Base-by-base conservation (phyloP, 2,797 vertebrate genomes). In the Okamejei kenojei region DNA sequence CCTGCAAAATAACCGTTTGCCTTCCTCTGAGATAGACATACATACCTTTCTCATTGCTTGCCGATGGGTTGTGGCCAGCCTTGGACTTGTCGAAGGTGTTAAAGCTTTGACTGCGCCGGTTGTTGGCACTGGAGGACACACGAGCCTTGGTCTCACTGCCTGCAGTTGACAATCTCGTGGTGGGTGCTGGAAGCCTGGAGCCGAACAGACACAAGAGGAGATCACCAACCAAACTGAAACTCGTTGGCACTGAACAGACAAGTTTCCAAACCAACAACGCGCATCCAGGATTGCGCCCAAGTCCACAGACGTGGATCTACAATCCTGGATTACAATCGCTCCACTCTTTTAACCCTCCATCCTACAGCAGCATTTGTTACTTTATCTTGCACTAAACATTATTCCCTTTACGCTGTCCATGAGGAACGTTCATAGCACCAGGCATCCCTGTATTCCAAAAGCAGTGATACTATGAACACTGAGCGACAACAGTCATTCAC, bases 71-170 rank as follows among this genome's bases (percentile, higher is more conserved):
- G 95, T 95, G 95, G 26, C 95, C 96, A 82, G 96, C 97, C 96
- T 98, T 99, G 93, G 97, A 97, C 96, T 99, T 99, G 95, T 99
- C 98, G 0, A 96, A 96, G 94, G 96, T 97, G 95, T 97, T 98
- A 96, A 99, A 98, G 96, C 97, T 98, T 97, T 98, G 99, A 95
- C 99, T 99, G 94, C 98, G 98, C 45, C 98, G 96, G 95, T 98
- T 99, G 95, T 97, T 98, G 94, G 97, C 96, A 94, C 96, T 94
- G 93, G 96, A 94, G 58, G 97, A 95, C 93, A 97, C 97, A 91
- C 98, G 97, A 8, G 97, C 94, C 95, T 98, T 97, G 96, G 97
- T 95, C 95, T 99, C 99, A 84, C 97, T 96, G 97, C 97, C 97
- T 73, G 97, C 98, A 97, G 97, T 94, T 77, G 97, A 97, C 95